Conservation (phyloP, 1,140 invertebrate genomes). For the Apis dorsata region DNA sequence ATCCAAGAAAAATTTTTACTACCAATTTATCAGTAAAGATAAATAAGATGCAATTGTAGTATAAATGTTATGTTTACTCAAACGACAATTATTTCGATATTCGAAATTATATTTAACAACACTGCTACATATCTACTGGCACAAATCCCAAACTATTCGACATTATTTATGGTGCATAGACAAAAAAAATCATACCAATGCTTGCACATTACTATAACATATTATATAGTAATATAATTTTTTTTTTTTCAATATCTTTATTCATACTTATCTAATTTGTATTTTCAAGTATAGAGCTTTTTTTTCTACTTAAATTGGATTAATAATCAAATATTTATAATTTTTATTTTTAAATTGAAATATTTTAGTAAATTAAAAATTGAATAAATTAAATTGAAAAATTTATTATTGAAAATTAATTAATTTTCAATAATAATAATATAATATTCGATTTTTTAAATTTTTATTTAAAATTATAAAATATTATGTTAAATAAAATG, state of each 20-base stretch:
- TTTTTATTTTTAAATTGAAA: too few relatives aligned
- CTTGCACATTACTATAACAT: constrained; percentile 13
- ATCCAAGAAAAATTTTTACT: not conserved
- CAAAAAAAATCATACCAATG: constrained; percentile 12
- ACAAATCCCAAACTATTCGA: constrained; percentile 60
- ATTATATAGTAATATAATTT: constrained; percentile 8
- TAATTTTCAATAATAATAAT: too few relatives aligned
- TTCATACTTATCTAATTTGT: not conserved
- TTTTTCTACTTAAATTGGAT: not conserved
- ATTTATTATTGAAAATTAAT: too few relatives aligned
- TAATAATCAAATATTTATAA: not conserved
- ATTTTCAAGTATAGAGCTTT: too few relatives aligned
- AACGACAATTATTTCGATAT: constrained; percentile 48
- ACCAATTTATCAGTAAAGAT: not conserved
- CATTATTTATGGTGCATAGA: constrained; percentile 60
- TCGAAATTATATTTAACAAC: constrained; percentile 70
- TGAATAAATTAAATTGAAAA: not conserved
- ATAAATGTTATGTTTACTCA: constrained; percentile 56
- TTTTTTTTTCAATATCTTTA: not conserved
- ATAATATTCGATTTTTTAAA: not conserved
- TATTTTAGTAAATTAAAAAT: not conserved
- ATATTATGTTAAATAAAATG: not conserved
- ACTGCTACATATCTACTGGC: constrained; percentile 61
- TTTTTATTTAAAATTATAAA: not conserved
- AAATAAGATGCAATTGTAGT: constrained; percentile 18